phyloP scores from a whole-genome alignment of 2,888 invertebrate genomes.

The Yponomeuta malinellus region DNA sequence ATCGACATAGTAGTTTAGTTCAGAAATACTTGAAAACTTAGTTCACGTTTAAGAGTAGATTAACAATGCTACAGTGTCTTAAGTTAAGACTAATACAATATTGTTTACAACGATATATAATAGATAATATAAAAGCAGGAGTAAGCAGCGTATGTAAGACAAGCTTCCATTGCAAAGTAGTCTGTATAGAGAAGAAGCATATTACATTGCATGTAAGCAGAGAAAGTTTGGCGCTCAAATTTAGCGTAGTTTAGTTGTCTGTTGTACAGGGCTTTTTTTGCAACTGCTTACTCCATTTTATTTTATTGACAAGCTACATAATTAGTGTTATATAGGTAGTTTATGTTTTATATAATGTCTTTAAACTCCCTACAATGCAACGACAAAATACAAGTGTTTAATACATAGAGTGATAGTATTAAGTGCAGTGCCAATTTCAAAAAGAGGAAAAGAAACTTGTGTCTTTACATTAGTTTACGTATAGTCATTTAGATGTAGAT shows the following conservation, averaged over 20 bases:
- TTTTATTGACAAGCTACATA: conserved; percentile 50
- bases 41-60: conserved; percentile 52
- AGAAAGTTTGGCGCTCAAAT: conserved; percentile 4
- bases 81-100: conserved; percentile 36
- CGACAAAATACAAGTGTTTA: conserved; percentile 61
- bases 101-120: conserved; percentile 58
- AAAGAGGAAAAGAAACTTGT: conserved; percentile 4
- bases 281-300: conserved; percentile 59
- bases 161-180: conserved; percentile 17
- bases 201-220: conserved; percentile 8
- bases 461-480: conserved; percentile 12
- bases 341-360: conserved; percentile 35
- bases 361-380: conserved; percentile 43
- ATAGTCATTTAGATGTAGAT: background rate
- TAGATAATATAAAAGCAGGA: conserved; percentile 47
- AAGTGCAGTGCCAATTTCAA: conserved; percentile 55
- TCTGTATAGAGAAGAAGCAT: conserved; percentile 8
- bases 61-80: conserved; percentile 64
- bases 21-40: conserved; percentile 58
- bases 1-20: conserved; percentile 39
- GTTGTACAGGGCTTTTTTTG: background rate
- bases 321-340: conserved; percentile 34
- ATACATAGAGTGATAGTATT: conserved; percentile 51
- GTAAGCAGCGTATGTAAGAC: conserved; percentile 44
- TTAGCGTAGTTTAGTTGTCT: background rate